Conservation (phyloP, 2,797 vertebrate genomes). For the Sebastes jordani region DNA sequence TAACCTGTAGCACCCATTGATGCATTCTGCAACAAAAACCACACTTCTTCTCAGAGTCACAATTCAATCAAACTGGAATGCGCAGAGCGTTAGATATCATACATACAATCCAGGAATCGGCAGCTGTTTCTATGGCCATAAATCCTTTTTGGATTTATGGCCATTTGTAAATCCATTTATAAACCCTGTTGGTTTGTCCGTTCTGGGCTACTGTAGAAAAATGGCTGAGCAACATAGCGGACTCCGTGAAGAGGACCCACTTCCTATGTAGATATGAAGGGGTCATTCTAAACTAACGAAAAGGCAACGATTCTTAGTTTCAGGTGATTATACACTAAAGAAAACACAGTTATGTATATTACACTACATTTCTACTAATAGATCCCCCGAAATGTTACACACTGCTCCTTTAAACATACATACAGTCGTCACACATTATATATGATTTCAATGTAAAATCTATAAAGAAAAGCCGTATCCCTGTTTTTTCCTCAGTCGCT, state of each 20-base stretch:
- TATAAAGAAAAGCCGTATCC: conserved; percentile 27
- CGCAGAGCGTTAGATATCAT: background rate
- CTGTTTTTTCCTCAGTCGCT: background rate
- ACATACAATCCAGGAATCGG: background rate
- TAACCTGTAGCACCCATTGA: background rate
- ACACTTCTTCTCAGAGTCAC: background rate
- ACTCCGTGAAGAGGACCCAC: no score
- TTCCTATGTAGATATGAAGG: no score
- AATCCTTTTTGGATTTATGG: background rate
- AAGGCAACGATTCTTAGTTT: no score
- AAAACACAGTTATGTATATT: background rate
- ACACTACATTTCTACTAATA: background rate
- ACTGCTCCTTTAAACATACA: conserved; percentile 4
- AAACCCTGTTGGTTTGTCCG: background rate
- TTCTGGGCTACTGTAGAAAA: no score
- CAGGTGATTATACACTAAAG: no score
- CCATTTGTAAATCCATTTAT: no score
- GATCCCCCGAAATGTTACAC: background rate
- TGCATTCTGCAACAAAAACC: background rate
- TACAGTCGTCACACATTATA: conserved; percentile 21
- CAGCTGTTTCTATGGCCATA: background rate
- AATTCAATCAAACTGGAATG: background rate
- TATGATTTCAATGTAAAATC: conserved; percentile 22
- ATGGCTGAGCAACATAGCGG: no score
- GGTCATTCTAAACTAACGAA: no score